Evolutionary conservation across 2,113 vertebrate species (phyloP).

Genomic region (Mirza zaza): DNA sequence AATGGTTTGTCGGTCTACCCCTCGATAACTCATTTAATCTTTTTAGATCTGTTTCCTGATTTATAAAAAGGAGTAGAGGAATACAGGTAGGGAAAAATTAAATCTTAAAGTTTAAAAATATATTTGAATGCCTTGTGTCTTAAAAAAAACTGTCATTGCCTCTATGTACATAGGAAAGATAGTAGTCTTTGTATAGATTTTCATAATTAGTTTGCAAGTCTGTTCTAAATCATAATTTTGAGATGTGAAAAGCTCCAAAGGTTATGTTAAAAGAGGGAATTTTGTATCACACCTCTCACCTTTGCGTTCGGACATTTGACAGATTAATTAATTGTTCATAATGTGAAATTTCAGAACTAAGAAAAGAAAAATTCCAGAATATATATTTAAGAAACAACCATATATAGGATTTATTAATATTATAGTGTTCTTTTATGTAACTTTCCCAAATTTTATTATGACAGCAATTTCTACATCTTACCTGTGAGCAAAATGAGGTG

Average conservation of each 20-base stretch:
- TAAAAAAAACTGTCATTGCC: slow-evolving; percentile 22
- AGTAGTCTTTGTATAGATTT: slow-evolving; percentile 40
- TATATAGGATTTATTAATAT: slow-evolving; percentile 45
- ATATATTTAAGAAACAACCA: slow-evolving; percentile 24
- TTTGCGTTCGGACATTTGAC: slow-evolving; percentile 44
- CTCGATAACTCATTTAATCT: slow-evolving; percentile 24
- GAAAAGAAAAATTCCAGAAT: slow-evolving; percentile 22
- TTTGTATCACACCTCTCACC: slow-evolving; percentile 18
- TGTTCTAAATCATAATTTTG: slow-evolving; percentile 42
- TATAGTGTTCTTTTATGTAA: slow-evolving; percentile 23
- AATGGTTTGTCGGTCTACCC: slow-evolving; percentile 13
- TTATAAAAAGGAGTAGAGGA: slow-evolving; percentile 26
- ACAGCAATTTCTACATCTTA: slow-evolving; percentile 22
- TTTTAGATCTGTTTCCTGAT: slow-evolving; percentile 22
- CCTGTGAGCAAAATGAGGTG: slow-evolving; percentile 30
- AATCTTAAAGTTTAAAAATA: slow-evolving; percentile 22
- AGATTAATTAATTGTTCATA: slow-evolving; percentile 48
- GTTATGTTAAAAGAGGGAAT: slow-evolving; percentile 32
- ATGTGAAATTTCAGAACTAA: slow-evolving; percentile 48
- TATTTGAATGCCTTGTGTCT: background rate
- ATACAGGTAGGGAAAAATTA: slow-evolving; percentile 11
- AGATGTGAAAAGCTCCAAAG: background rate
- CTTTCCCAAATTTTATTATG: background rate
- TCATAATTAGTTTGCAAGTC: slow-evolving; percentile 45
- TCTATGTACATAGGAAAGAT: slow-evolving; percentile 19